Evolutionary conservation across 2,113 vertebrate species (phyloP).

Genomic region (Rutilus rutilus): DNA sequence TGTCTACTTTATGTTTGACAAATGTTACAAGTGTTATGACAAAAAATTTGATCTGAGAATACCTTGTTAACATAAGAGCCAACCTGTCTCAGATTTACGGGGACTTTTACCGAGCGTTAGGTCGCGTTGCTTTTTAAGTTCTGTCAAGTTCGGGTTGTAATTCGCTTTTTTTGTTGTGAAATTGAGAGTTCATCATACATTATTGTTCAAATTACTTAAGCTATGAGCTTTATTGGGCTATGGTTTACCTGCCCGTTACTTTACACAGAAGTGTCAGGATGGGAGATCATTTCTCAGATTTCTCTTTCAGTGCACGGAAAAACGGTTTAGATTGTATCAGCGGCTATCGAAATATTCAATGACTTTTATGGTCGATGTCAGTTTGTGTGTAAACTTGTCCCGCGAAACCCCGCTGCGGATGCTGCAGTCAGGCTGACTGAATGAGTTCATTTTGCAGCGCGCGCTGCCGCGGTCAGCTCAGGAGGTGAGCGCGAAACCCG

Average conservation of each 20-base stretch:
- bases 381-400: not conserved
- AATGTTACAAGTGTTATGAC: not conserved
- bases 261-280: not conserved
- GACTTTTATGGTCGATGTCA: not conserved
- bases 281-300: not conserved
- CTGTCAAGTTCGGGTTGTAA: not conserved
- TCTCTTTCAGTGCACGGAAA: not conserved
- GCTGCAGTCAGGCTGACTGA: conserved; percentile 20
- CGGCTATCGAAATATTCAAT: not conserved
- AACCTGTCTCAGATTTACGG: conserved; percentile 5
- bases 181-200: not conserved
- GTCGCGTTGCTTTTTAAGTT: not conserved
- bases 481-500: conserved; percentile 20
- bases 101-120: conserved; percentile 9
- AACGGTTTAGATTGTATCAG: not conserved
- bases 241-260: not conserved
- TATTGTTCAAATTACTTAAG: not conserved
- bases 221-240: not conserved
- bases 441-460: conserved; percentile 21
- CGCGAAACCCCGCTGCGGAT: conserved; percentile 25
- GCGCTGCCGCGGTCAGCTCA: not conserved
- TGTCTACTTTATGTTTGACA: not conserved
- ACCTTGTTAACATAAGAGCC: not conserved
- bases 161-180: not conserved
- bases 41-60: not conserved